Conservation (phyloP, 2,888 invertebrate genomes). For the Drosophila stalkeri region DNA sequence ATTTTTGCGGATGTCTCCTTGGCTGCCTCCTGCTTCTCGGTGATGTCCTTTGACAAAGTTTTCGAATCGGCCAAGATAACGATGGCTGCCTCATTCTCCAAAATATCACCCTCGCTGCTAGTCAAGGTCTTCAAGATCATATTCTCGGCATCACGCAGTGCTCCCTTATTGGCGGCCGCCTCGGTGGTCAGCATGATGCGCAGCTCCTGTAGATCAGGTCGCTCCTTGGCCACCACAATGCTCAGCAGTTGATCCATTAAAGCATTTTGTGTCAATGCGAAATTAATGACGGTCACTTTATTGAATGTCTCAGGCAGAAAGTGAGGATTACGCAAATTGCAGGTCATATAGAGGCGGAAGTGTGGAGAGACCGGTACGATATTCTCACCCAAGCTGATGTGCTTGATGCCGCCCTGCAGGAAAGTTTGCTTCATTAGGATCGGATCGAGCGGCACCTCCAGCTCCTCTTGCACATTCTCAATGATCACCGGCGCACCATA, state of each 20-base stretch:
- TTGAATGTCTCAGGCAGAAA: constrained; percentile 95
- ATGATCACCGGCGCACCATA: constrained; percentile 91
- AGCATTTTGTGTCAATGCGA: constrained; percentile 91
- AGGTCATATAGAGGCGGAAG: constrained; percentile 94
- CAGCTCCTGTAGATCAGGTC: constrained; percentile 94
- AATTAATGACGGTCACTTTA: constrained; percentile 94
- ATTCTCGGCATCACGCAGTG: constrained; percentile 94
- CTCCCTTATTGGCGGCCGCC: constrained; percentile 92
- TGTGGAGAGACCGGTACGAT: constrained; percentile 92
- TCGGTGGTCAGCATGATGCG: constrained; percentile 92
- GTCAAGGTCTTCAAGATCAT: constrained; percentile 94
- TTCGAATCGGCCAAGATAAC: constrained; percentile 95
- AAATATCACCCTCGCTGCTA: constrained; percentile 93
- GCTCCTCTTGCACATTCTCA: constrained; percentile 93
- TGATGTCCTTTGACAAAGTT: constrained; percentile 91
- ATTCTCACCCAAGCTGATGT: constrained; percentile 94
- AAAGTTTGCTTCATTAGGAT: constrained; percentile 92
- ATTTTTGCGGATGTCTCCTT: constrained; percentile 93
- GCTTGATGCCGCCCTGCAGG: constrained; percentile 90
- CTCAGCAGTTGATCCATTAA: constrained; percentile 94
- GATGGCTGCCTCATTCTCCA: constrained; percentile 96
- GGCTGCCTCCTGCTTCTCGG: constrained; percentile 93
- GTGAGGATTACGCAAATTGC: constrained; percentile 94
- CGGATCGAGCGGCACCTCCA: constrained; percentile 95
- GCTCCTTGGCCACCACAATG: constrained; percentile 94